A percentile compares a stretch with the other conserved stretches of the same genome.
phyloP scores from a whole-genome alignment of 2,888 invertebrate species.

The Meghimatium bilineatum region DNA sequence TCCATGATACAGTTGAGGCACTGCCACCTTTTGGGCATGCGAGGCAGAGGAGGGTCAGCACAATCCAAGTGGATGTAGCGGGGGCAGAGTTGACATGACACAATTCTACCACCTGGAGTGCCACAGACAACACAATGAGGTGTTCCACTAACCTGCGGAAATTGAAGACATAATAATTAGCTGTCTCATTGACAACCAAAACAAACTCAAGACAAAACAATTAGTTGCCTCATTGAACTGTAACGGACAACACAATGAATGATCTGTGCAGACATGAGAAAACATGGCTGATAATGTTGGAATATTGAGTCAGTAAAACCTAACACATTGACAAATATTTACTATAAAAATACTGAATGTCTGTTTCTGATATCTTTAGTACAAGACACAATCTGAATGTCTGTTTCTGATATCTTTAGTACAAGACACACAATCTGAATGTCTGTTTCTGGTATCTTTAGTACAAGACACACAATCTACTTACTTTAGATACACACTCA shows the following conservation, averaged over 20 bases:
- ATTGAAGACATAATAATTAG: neutral
- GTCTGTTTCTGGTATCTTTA: too few species aligned
- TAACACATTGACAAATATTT: too few species aligned
- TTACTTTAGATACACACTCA: slow-evolving; percentile 83
- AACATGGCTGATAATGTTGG: too few species aligned
- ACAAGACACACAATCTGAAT: too few species aligned
- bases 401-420: too few species aligned
- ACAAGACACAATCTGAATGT: too few species aligned
- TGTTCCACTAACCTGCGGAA: slow-evolving; percentile 83
- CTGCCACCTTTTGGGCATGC: slow-evolving; percentile 92
- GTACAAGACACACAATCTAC: neutral
- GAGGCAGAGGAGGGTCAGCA: slow-evolving; percentile 88
- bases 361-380: too few species aligned
- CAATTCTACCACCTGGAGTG: slow-evolving; percentile 83
- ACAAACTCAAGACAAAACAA: neutral
- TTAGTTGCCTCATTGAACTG: too few species aligned
- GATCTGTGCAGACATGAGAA: too few species aligned
- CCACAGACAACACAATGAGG: slow-evolving; percentile 97
- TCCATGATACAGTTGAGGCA: slow-evolving; percentile 88
- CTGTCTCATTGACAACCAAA: neutral
- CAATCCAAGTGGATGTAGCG: slow-evolving; percentile 95
- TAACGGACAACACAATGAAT: too few species aligned
- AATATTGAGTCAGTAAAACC: too few species aligned
- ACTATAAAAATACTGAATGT: too few species aligned
- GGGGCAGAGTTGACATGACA: slow-evolving; percentile 92